These are phyloP conservation scores for Montipora foliosa DNA, from an alignment of 64 coral and sea anemone species.

Conservation along the genomic window DNA sequence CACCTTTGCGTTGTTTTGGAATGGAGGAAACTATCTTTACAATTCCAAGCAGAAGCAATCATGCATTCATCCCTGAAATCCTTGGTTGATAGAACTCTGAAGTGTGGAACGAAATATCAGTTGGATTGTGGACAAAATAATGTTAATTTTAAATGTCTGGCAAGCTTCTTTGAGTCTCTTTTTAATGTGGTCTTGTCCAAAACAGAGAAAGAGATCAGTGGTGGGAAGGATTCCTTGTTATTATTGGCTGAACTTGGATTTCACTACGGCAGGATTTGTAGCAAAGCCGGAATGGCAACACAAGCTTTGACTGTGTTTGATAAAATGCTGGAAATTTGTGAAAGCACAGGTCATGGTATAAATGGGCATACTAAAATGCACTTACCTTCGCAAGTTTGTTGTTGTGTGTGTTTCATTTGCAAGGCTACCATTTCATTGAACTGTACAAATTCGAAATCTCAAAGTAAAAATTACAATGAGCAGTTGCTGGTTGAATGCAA, in stretches of 20 bases:
- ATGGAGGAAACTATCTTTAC: slow-evolving; percentile 37
- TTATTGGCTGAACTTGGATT: slow-evolving; percentile 64
- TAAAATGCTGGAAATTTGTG: slow-evolving; percentile 21
- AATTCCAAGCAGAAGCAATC: slow-evolving; percentile 37
- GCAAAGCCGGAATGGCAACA: slow-evolving; percentile 4
- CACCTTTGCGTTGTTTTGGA: slow-evolving; percentile 53
- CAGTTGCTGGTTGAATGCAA: neutral
- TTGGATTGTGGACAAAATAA: too few relatives aligned
- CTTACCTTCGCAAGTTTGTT: slow-evolving; percentile 10
- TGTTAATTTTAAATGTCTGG: too few relatives aligned
- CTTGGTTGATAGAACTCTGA: too few relatives aligned
- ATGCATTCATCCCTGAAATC: too few relatives aligned
- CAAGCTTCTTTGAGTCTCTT: too few relatives aligned
- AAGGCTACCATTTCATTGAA: slow-evolving; percentile 18
- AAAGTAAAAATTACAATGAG: neutral
- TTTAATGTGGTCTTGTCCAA: too few relatives aligned
- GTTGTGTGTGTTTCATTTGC: slow-evolving; percentile 25
- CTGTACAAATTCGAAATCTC: slow-evolving; percentile 3
- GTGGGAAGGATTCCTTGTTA: neutral
- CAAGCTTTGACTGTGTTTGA: slow-evolving; percentile 45
- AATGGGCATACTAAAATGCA: slow-evolving; percentile 26
- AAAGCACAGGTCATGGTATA: neutral
- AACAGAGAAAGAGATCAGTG: too few relatives aligned
- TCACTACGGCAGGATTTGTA: slow-evolving; percentile 52
- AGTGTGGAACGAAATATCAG: too few relatives aligned